phyloP scores from a whole-genome alignment of 2,113 vertebrate genomes.

The Notothenia rossii region DNA sequence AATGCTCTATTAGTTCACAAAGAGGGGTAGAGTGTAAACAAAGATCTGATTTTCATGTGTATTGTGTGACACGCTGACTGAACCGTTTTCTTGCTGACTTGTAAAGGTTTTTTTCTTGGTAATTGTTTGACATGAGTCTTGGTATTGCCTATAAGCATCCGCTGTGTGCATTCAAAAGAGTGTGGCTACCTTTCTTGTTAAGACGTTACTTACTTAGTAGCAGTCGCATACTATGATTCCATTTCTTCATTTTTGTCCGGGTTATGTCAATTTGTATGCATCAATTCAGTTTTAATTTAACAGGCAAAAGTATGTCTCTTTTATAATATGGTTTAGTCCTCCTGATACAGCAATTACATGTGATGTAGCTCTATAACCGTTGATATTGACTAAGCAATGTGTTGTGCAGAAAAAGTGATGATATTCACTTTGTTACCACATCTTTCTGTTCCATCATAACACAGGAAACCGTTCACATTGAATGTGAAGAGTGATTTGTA shows the following conservation, averaged over 20 bases:
- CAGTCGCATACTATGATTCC: background rate
- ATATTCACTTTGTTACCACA: too few species aligned
- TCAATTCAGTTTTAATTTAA: background rate
- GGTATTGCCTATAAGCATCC: background rate
- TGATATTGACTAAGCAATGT: background rate
- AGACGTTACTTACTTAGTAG: background rate
- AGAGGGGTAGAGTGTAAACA: background rate
- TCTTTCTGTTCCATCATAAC: background rate
- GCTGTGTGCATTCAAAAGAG: background rate
- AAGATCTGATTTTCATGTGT: background rate
- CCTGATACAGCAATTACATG: background rate
- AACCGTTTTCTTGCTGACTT: too few species aligned
- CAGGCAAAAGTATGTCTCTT: background rate
- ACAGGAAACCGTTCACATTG: conserved; percentile 2
- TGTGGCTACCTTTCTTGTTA: background rate
- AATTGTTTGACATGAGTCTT: background rate
- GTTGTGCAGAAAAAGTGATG: background rate
- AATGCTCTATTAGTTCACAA: background rate
- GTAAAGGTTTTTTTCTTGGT: background rate
- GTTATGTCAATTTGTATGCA: background rate
- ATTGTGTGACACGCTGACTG: background rate
- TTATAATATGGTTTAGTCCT: background rate
- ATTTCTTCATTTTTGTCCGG: background rate
- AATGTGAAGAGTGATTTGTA: conserved; percentile 11
- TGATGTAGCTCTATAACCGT: background rate